Base-by-base conservation (phyloP, 92 coral and sea anemone species). In the Nematostella vectensis region DNA sequence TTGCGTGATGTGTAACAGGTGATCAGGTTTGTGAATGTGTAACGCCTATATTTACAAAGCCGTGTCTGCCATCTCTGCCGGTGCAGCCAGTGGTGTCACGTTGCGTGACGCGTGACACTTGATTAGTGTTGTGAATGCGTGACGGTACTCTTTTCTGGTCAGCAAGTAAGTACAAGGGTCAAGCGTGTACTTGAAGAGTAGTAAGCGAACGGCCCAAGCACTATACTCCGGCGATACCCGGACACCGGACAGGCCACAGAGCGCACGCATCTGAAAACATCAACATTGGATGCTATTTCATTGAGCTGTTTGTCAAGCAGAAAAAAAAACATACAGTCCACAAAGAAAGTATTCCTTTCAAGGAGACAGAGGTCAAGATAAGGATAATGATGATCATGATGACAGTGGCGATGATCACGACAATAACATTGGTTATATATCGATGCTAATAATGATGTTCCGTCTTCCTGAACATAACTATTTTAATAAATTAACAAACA, bases 121-220 rank as follows among this genome's bases (percentile, higher is more conserved):
- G 20, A 58, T 11, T 6, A 38, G 31, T 13, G 11, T 31, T 23
- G 30, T 15, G 29, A 58, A 58, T 11, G 64, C 27, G 23, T 40
- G 27, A 3, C 64, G 49, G 64, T 40, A 58, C 27, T 58, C 50
- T 29, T 39, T 36, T 38, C 64, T 58, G 1, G 52, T 39, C 13
- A 58, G 23, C 17, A 39, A 27, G 29, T 58, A 58, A n/a, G 27
- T 25, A 28, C 29, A 58, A 0, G 53, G 64, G 50, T 58, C 64
- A 12, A 58, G 31, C 1, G 64, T 15, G 31, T 22, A 58, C 47
- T 58, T 58, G 64, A 58, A 24, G 11, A 58, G 12, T 24, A 58
- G 44, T 1, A 58, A 29, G 17, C 64, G 49, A 1, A 47, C 64
- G 3, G 40, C 27, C 64, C 64, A 58, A 15, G 23, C 31, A n/a